Evolutionary conservation across 2,888 invertebrate genomes (phyloP).

Genomic region (Drosophila anceps): DNA sequence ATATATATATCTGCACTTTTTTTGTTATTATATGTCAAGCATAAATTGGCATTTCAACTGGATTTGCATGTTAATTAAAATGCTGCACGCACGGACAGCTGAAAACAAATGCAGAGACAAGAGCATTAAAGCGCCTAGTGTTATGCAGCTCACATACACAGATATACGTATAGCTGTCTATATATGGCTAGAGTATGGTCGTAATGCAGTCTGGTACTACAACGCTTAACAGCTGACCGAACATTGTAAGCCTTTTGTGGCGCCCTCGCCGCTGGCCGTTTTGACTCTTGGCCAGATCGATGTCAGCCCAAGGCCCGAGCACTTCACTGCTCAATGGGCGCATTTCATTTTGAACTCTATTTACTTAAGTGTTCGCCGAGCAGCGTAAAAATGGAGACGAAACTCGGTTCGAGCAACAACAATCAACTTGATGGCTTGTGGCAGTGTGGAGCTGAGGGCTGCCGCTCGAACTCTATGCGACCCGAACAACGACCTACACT

Average conservation of each 20-base stretch:
- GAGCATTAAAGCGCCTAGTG: constrained; percentile 61
- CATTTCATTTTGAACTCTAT: constrained; percentile 79
- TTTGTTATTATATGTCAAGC: constrained; percentile 77
- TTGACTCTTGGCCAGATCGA: constrained; percentile 62
- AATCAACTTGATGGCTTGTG: constrained; percentile 59
- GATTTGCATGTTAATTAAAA: constrained; percentile 81
- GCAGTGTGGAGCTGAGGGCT: constrained; percentile 11
- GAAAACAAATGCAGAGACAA: constrained; percentile 74
- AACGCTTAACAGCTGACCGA: constrained; percentile 66
- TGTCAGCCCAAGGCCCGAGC: constrained; percentile 64
- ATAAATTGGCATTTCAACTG: constrained; percentile 81
- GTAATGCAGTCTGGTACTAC: constrained; percentile 54
- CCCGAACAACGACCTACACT: constrained; percentile 82
- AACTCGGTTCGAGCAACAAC: constrained; percentile 53
- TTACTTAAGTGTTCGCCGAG: constrained; percentile 76
- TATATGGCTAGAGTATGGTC: constrained; percentile 9
- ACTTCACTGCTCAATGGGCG: constrained; percentile 69
- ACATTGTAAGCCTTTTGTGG: constrained; percentile 62
- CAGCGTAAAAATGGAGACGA: constrained; percentile 61
- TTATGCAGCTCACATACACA: background rate
- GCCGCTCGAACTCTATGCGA: constrained; percentile 52
- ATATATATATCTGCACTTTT: constrained; percentile 14
- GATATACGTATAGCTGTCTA: background rate
- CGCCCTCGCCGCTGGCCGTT: constrained; percentile 16
- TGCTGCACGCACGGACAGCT: constrained; percentile 74